Base-by-base conservation (phyloP, 1,140 invertebrate species). In the Cataglyphis hispanica region DNA sequence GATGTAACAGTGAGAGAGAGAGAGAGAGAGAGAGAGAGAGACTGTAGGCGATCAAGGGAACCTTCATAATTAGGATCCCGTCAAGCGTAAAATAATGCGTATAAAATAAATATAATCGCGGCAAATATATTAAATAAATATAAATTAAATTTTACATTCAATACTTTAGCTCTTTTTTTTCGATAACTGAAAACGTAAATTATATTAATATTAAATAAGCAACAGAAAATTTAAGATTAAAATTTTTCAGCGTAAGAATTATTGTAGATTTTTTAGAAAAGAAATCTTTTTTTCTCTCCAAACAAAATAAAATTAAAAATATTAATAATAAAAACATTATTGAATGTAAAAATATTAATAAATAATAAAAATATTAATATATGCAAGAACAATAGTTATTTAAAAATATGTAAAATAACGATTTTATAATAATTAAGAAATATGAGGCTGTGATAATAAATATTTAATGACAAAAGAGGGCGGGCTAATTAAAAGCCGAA, bases 71-170 rank as follows among this genome's bases (percentile, higher is more conserved):
- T 83, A 83, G 78, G 25, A 83, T 46, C 37, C 78, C 19, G 25
- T 60, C 27, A 56, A 69, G 37, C 37, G 13, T 83, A 53, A 83
- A 61, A 74, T 83, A 61, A 61, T 70, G 72, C 53, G 37, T 67
- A 27, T 72, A 53, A 83, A 83, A 74, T 74, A 83, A 83, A 74
- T 74, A 83, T 81, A 81, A 56, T 81, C 67, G 67, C 22, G 78
- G 19, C 25, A 8, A 43, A 72, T 60, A 37, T 27, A 43, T 83
- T 61, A 58, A 58, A 27, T 37, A 34, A n/a, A 78, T 53, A 66
- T 31, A n/a, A n/a, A 34, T 46, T 16, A 13, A 58, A 19, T 60
- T 40, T 56, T 83, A 60, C 16, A 69, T 16, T 60, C 13, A 10
- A n/a, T 60, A 31, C 50, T 40, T 34, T 34, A 1, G 19, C 19